Base-by-base conservation (phyloP, 2,797 vertebrate species). In the Coregonus ussuriensis region DNA sequence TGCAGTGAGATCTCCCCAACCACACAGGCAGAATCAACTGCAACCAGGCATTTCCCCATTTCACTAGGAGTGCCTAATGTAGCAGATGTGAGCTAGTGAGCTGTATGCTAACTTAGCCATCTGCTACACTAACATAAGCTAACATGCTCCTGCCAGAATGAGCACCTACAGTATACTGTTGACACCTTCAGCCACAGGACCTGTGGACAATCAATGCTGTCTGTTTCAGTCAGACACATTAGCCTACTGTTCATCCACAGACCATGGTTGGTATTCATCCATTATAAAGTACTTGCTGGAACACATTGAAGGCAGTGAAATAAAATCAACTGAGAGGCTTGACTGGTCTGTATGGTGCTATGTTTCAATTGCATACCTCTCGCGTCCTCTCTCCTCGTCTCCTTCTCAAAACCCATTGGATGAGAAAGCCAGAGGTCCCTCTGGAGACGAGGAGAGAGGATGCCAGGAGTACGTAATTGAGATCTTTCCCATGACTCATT, bases 261-360 rank as follows among this genome's bases (percentile, higher is more conserved):
- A 33, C 35, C 78, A 77, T 75, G 31, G 29, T 31, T 54, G 51
- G 25, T n/a, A 18, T 56, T 35, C 7, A n/a, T 41, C 25, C 15
- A 16, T 47, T 53, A 31, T 16, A 72, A 31, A 71, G n/a, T 53
- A 72, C 21, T 29, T n/a, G 29, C 31, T 29, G 25, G 15, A 51
- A 63, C 65, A 33, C 13, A 9, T 18, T 15, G 25, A 33, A 67
- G 65, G 15, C 41, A 47, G 41, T 35, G 14, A 68, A 82, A 80
- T 83, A 59, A 79, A 47, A 47, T 47, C 41, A 3, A 47, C 90
- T 86, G 88, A 89, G 86, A 74, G 18, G 35, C 59, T 18, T 35
- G 54, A 85, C 80, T 71, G 21, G 18, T 21, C 33, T 79, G 70
- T 79, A 79, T 31, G 54, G 15, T 59, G 21, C 81, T 76, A 13